Percentiles rank a stretch among this genome's conserved stretches.
These are phyloP conservation scores for Tethea ocularis DNA, from an alignment of 2,888 invertebrate genomes.

Conservation along the genomic window DNA sequence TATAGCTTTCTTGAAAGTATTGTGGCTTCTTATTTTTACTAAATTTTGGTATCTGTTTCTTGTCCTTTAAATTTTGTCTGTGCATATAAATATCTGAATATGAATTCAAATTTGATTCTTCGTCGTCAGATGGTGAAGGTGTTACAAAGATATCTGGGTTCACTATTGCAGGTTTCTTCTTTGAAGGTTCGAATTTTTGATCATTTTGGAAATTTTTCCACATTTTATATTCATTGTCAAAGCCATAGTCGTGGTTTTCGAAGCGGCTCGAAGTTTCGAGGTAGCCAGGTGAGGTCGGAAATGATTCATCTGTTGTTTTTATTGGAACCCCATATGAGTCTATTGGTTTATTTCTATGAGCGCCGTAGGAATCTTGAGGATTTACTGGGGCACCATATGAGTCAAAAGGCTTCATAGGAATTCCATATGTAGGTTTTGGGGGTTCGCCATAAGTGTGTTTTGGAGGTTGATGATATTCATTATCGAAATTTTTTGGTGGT, in stretches of 20 bases:
- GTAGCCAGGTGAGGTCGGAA: constrained; percentile 32
- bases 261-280: constrained; percentile 28
- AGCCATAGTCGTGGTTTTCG: constrained; percentile 29
- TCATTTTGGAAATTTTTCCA: constrained; percentile 41
- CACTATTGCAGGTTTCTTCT: constrained; percentile 35
- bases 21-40: constrained; percentile 44
- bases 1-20: constrained; percentile 32
- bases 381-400: background rate
- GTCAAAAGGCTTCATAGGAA: constrained; percentile 39
- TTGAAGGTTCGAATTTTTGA: constrained; percentile 33
- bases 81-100: constrained; percentile 43
- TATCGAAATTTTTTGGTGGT: constrained; percentile 50
- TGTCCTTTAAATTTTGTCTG: constrained; percentile 26
- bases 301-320: constrained; percentile 33
- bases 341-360: background rate
- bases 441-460: constrained; percentile 51
- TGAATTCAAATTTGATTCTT: constrained; percentile 36
- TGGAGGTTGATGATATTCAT: constrained; percentile 34
- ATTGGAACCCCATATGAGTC: constrained; percentile 61
- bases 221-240: constrained; percentile 35
- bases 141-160: constrained; percentile 39
- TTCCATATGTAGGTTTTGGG: constrained; percentile 62
- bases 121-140: constrained; percentile 29
- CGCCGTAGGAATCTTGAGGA: background rate
- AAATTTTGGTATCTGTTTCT: constrained; percentile 31